These are phyloP conservation scores for Ichneumoninae sp. DNA, from an alignment of 2,888 invertebrate species.

Conservation along the genomic window DNA sequence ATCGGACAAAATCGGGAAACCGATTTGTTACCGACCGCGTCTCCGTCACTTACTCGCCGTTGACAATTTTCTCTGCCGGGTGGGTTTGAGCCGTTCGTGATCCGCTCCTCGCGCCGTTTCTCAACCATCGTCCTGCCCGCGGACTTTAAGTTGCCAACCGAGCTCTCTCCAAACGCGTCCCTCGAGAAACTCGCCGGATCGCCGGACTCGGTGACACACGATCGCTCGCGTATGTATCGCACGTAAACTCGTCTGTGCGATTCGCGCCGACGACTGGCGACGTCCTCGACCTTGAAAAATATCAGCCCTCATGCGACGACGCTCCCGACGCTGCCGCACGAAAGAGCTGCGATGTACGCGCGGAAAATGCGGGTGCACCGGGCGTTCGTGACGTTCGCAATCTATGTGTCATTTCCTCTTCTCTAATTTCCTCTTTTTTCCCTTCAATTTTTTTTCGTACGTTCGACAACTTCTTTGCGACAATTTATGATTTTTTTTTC, in stretches of 20 bases:
- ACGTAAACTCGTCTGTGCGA: conserved; percentile 55
- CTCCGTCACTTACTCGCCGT: no score
- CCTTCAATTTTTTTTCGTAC: not conserved
- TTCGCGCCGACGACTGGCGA: conserved; percentile 35
- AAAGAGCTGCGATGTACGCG: conserved; percentile 53
- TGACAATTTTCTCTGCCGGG: not conserved
- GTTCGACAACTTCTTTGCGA: conserved; percentile 1
- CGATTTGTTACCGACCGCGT: no score
- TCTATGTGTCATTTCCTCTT: conserved; percentile 69
- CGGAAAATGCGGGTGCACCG: conserved; percentile 82
- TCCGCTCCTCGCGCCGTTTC: not conserved
- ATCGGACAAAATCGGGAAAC: no score
- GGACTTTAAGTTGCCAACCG: conserved; percentile 36
- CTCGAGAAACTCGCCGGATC: conserved; percentile 20
- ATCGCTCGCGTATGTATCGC: conserved; percentile 66
- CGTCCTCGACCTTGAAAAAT: conserved; percentile 70
- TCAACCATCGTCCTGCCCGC: not conserved
- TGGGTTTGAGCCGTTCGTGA: not conserved
- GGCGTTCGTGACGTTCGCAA: conserved; percentile 78
- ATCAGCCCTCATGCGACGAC: conserved; percentile 68
- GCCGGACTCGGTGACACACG: conserved; percentile 48
- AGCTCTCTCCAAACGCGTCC: not conserved
- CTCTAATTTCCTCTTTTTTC: conserved; percentile 56
- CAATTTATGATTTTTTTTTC: not conserved
- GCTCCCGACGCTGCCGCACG: conserved; percentile 46